Conservation (phyloP, 2,888 invertebrate species). For the Blera fallax region DNA sequence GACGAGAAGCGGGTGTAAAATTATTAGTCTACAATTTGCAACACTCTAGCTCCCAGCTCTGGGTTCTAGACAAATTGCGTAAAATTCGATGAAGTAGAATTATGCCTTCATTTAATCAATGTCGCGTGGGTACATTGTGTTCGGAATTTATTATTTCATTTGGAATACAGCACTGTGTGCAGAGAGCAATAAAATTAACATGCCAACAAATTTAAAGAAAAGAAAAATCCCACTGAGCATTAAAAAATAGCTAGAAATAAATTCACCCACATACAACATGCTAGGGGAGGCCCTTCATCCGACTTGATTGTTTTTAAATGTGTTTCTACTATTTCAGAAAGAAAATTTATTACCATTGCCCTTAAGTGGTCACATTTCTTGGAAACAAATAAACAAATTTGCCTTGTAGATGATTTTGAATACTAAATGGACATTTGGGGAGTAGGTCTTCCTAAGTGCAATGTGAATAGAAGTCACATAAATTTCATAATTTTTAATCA, state of each 20-base stretch:
- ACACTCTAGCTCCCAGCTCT: background rate
- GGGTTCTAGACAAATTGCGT: background rate
- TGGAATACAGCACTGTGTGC: background rate
- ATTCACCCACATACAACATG: background rate
- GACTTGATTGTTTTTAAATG: constrained; percentile 41
- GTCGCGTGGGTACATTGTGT: constrained; percentile 28
- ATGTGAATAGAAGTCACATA: constrained; percentile 10
- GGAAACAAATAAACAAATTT: constrained; percentile 15
- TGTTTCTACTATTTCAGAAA: background rate
- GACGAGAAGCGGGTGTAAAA: background rate
- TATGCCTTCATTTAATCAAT: constrained; percentile 28
- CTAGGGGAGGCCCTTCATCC: background rate
- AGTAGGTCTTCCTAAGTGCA: background rate
- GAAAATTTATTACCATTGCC: background rate
- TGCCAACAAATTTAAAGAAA: constrained; percentile 18
- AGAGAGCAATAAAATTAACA: constrained; percentile 34
- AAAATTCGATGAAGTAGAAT: constrained; percentile 40
- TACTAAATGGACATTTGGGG: background rate
- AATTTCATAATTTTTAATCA: constrained; percentile 39
- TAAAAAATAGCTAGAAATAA: constrained; percentile 36
- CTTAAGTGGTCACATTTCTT: constrained; percentile 25
- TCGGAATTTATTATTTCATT: constrained; percentile 47
- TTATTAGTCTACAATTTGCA: background rate
- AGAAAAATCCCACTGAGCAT: constrained; percentile 7
- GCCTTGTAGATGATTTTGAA: constrained; percentile 1